Conservation (phyloP, 2,888 invertebrate species). For the Conomelus anceps region DNA sequence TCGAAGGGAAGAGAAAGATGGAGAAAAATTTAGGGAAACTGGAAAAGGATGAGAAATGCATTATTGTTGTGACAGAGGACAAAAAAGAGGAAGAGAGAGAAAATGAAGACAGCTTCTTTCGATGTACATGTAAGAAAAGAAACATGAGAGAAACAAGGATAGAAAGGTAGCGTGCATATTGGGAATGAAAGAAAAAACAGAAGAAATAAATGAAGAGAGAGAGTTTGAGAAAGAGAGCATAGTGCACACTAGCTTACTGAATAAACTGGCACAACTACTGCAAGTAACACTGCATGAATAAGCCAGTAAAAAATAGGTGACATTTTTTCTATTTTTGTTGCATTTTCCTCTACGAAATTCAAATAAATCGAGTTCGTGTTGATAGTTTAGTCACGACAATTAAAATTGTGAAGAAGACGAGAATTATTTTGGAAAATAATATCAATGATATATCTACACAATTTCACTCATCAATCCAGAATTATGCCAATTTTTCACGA, state of each 20-base stretch:
- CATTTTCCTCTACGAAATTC: not conserved
- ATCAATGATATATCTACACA: no score
- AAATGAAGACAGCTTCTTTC: not conserved
- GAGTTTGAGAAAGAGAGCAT: not conserved
- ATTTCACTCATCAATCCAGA: no score
- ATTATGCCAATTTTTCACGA: no score
- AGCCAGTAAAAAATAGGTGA: not conserved
- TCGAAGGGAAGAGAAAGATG: not conserved
- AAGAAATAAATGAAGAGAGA: not conserved
- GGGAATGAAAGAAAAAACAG: not conserved
- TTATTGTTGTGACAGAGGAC: no score
- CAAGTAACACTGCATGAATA: not conserved
- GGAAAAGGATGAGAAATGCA: no score
- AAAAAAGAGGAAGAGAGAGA: not conserved
- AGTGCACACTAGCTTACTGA: no score
- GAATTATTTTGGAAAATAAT: no score
- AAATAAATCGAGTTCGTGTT: not conserved
- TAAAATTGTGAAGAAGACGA: no score
- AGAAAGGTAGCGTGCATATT: not conserved
- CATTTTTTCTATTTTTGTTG: not conserved
- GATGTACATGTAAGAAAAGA: not conserved
- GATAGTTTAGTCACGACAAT: not conserved
- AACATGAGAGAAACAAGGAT: not conserved
- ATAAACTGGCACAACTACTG: not conserved
- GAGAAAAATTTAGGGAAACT: not conserved